Evolutionary conservation across 2,113 vertebrate species (phyloP), one percentile per base, ranked within the genome.

Genomic region (Labeo rohita): DNA sequence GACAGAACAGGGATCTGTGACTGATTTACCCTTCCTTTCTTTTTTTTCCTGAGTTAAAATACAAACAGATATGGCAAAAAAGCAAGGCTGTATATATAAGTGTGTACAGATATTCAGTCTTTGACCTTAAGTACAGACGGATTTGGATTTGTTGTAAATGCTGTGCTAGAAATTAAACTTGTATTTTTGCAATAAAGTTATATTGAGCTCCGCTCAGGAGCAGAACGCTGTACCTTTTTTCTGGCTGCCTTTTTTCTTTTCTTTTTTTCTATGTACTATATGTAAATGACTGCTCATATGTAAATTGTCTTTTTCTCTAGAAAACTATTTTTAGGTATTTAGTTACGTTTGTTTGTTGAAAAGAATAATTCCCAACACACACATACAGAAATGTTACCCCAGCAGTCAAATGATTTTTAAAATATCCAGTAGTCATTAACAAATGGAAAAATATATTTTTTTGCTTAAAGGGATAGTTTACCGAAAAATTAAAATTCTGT

Each of bases 111-210:
- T 73, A 85, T 89, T 86, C 83, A 88, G 77, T 79, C 75, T 90
- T 85, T 68, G 52, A 65, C 63, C 65, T 80, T 85, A 66, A 88
- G 81, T 87, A 84, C 79, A 77, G 84, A 80, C 23, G 52, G 81
- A 85, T 86, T 89, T 43, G 52, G 83, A 80, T 88, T 87, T 88
- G 84, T 90, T 91, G 87, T 92, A 91, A 88, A 91, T 90, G 89
- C 89, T 90, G 90, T 92, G 91, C 86, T 89, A 87, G 86, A 86
- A 80, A 90, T 89, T 52, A 80, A 90, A 73, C 88, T 87, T 91
- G 92, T 93, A 92, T 93, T 93, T 93, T 93, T 92, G 87, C 92
- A 93, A 93, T 93, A 93, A 93, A 93, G 90, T 74, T 84, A 88
- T 88, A 84, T 85, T 85, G 81, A 87, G 88, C 91, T 92, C 90